These are phyloP conservation scores for Drosophila pruinosa DNA, from an alignment of 1,140 invertebrate species.

Conservation along the genomic window DNA sequence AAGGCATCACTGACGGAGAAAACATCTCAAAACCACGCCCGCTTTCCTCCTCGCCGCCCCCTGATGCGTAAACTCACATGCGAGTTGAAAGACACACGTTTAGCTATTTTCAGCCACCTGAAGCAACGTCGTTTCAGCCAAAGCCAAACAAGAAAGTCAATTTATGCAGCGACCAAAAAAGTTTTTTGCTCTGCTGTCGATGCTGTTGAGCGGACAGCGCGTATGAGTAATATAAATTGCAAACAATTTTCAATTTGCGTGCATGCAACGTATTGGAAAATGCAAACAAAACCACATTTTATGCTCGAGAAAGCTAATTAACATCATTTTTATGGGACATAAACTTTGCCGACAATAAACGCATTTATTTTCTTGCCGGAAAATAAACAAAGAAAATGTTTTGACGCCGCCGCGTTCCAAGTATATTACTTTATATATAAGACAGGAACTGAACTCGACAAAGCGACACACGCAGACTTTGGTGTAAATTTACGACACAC, in stretches of 20 bases:
- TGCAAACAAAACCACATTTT: constrained; percentile 37
- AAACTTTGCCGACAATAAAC: constrained; percentile 34
- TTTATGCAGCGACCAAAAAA: constrained; percentile 14
- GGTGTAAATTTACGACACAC: constrained; percentile 42
- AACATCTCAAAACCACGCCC: constrained; percentile 49
- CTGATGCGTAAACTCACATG: background rate
- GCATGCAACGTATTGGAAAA: constrained; percentile 25
- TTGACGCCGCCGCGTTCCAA: constrained; percentile 1
- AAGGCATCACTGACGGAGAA: constrained; percentile 28
- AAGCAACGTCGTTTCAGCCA: constrained; percentile 2
- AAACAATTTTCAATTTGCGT: constrained; percentile 30
- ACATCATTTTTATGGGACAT: constrained; percentile 43
- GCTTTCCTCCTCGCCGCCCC: background rate
- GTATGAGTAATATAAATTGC: constrained; percentile 30
- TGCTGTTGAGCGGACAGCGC: background rate
- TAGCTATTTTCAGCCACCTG: constrained; percentile 27
- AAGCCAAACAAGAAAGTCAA: constrained; percentile 35
- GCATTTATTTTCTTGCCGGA: constrained; percentile 12
- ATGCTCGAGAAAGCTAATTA: constrained; percentile 36
- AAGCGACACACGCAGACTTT: background rate
- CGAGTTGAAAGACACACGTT: constrained; percentile 28
- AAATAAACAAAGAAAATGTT: constrained; percentile 37
- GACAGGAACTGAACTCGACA: background rate
- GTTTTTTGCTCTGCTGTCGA: background rate
- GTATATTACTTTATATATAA: constrained; percentile 12